Conservation (phyloP, 1,140 invertebrate species). For the Zaprionus nigranus region DNA sequence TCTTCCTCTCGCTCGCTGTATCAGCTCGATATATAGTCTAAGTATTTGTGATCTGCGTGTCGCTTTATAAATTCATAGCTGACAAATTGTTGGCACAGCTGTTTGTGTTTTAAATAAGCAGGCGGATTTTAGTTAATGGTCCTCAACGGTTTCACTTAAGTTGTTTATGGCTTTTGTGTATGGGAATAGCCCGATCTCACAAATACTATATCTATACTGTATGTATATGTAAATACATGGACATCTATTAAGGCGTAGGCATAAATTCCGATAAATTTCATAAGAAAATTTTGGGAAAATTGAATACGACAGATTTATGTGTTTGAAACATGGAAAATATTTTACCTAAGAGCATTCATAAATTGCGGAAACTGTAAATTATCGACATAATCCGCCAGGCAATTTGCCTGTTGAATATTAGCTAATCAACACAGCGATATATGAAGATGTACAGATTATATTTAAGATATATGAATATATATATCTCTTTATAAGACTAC, state of each 20-base stretch:
- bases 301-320: constrained; percentile 26
- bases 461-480: background rate
- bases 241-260: constrained; percentile 9
- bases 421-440: constrained; percentile 12
- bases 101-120: constrained; percentile 74
- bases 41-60: background rate
- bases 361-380: constrained; percentile 30
- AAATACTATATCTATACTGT: constrained; percentile 24
- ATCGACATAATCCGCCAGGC: constrained; percentile 12
- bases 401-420: constrained; percentile 17
- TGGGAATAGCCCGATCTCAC: constrained; percentile 40
- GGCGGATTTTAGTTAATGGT: constrained; percentile 77
- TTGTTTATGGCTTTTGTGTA: constrained; percentile 70
- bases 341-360: constrained; percentile 23
- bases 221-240: constrained; percentile 1
- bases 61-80: constrained; percentile 42
- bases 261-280: constrained; percentile 51
- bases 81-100: constrained; percentile 80
- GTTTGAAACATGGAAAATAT: constrained; percentile 26
- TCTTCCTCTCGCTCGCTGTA: background rate
- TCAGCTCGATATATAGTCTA: background rate
- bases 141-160: constrained; percentile 78
- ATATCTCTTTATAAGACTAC: background rate
- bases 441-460: background rate
- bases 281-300: constrained; percentile 27